Base-by-base conservation (phyloP, 2,113 vertebrate genomes). In the Anolis carolinensis region DNA sequence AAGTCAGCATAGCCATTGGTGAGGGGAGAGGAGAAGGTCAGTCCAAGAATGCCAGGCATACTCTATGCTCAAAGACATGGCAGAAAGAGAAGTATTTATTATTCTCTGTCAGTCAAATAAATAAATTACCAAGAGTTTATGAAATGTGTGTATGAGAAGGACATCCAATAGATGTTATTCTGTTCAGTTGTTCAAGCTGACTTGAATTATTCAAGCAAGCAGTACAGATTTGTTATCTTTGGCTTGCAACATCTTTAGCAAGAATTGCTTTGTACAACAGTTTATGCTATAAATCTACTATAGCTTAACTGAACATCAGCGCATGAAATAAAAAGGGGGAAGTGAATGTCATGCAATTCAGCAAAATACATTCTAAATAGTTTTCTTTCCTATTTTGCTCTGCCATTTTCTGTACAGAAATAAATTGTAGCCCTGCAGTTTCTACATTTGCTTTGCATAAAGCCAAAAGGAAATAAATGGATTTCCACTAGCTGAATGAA, bases 221-320 rank as follows among this genome's bases (percentile, higher is more conserved):
- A 63, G n/a, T 2, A 77, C 68, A 16, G 71, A 83, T 71, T 83
- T 83, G 16, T 81, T 73, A 84, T 68, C 30, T 72, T 86, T 32
- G 34, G 48, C 55, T 81, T 79, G 18, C 65, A 67, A 83, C 36
- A 78, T 72, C 68, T 72, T 72, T 72, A 82, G 81, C 50, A 72
- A 8, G 67, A 5, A 81, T 21, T 32, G 83, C 70, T 84, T 81
- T 7, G 18, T 63, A 70, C 34, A 86, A n/a, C 34, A 14, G 79
- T 34, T 83, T 78, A 81, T 27, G 50, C 16, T 73, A 4, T 50
- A 83, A 83, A 50, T 86, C 72, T 65, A 71, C 71, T 10, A 81
- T 25, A 78, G 18, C 55, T 91, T 89, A 86, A 63, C 44, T 89
- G 79, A 89, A 86, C 52, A 72, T 83, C 30, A 78, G 25, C 39